phyloP scores from a whole-genome alignment of 2,113 vertebrate genomes.

The Oncorhynchus clarkii region DNA sequence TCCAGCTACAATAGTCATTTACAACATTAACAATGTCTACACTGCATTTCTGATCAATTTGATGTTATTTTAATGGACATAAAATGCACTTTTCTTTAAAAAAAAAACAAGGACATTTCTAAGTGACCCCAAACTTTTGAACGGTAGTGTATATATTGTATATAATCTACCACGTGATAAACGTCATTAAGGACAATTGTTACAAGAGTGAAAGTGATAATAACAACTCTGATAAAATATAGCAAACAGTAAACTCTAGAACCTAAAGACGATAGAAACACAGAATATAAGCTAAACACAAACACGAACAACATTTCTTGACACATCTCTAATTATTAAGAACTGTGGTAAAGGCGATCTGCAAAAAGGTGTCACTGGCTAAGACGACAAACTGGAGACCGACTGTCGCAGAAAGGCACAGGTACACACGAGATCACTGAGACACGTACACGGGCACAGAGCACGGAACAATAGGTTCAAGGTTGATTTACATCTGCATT shows the following conservation, averaged over 20 bases:
- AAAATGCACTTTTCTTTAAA: too few species aligned
- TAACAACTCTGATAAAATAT: conserved; percentile 26
- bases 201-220: conserved; percentile 16
- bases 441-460: conserved; percentile 30
- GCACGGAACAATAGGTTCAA: conserved; percentile 49
- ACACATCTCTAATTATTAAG: conserved; percentile 7
- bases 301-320: conserved; percentile 26
- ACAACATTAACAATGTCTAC: too few species aligned
- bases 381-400: conserved; percentile 46
- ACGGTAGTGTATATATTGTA: neutral
- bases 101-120: too few species aligned
- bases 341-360: conserved; percentile 35
- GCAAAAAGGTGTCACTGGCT: conserved; percentile 45
- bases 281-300: conserved; percentile 9
- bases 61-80: too few species aligned
- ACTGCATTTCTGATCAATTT: too few species aligned
- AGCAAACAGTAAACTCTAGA: conserved; percentile 33
- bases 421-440: neutral
- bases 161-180: conserved; percentile 23
- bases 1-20: too few species aligned
- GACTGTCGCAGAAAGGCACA: conserved; percentile 54
- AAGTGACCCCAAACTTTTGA: too few species aligned
- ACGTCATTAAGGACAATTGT: conserved; percentile 11
- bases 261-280: conserved; percentile 32
- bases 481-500: conserved; percentile 53